Conservation (phyloP, 2,797 vertebrate genomes). For the Hydrophis major region DNA sequence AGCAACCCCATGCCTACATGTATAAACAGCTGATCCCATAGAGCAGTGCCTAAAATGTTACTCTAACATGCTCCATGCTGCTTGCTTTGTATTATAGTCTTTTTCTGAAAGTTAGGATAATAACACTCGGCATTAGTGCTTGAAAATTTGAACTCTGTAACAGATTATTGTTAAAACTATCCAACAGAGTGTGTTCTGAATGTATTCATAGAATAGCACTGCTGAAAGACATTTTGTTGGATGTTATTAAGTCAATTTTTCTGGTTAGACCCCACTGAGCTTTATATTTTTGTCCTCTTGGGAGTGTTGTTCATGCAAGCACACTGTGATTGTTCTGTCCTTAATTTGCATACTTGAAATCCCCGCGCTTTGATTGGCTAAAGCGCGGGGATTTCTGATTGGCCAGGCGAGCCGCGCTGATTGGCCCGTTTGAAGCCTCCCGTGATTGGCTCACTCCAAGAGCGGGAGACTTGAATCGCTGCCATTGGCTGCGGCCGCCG, state of each 20-base stretch:
- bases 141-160: constrained; percentile 13
- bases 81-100: neutral
- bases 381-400: too few species aligned
- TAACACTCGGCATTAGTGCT: constrained; percentile 15
- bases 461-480: too few species aligned
- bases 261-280: neutral
- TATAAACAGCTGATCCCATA: constrained; percentile 13
- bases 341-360: too few species aligned
- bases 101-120: constrained; percentile 9
- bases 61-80: neutral
- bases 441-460: too few species aligned
- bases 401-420: too few species aligned
- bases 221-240: neutral
- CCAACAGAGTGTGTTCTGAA: neutral
- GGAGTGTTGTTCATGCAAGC: neutral
- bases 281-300: constrained; percentile 6
- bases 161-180: neutral
- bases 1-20: neutral
- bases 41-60: constrained; percentile 17
- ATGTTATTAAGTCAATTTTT: constrained; percentile 11
- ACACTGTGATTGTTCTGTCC: neutral
- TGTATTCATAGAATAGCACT: neutral
- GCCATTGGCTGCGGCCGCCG: too few species aligned
- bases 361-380: too few species aligned
- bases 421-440: too few species aligned